Conservation (phyloP, 2,113 vertebrate genomes). For the Cottus gobio region DNA sequence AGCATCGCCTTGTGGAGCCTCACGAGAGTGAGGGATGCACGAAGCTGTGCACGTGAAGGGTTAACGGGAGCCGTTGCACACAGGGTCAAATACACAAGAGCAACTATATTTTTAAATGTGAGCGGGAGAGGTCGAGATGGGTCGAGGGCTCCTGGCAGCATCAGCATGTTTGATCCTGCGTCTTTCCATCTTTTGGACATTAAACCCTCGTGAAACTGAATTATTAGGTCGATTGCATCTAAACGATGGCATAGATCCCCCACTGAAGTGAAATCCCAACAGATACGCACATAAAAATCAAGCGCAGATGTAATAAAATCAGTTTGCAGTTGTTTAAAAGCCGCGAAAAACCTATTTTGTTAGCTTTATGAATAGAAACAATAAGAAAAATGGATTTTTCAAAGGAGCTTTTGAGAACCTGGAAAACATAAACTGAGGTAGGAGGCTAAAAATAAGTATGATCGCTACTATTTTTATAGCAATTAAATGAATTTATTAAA, state of each 20-base stretch:
- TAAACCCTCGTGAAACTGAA: neutral
- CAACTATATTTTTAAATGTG: neutral
- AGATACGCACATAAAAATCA: neutral
- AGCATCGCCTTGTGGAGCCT: constrained; percentile 13
- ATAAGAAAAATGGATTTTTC: neutral
- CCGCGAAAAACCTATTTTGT: neutral
- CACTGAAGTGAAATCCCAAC: neutral
- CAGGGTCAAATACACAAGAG: constrained; percentile 18
- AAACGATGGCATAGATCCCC: neutral
- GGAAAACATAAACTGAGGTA: neutral
- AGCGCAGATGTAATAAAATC: neutral
- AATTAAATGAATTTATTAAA: neutral
- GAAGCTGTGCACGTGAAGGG: neutral
- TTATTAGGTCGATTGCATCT: neutral
- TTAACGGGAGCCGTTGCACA: neutral
- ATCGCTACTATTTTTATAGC: neutral
- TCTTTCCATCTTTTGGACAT: neutral
- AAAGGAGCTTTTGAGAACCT: neutral
- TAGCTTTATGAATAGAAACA: neutral
- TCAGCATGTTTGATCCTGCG: neutral
- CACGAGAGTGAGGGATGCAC: neutral
- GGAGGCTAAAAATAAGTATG: neutral
- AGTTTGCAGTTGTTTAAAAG: neutral
- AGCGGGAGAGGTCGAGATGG: neutral
- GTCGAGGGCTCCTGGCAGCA: neutral